Conservation (phyloP, 2,113 vertebrate genomes). For the Hippolais icterina region DNA sequence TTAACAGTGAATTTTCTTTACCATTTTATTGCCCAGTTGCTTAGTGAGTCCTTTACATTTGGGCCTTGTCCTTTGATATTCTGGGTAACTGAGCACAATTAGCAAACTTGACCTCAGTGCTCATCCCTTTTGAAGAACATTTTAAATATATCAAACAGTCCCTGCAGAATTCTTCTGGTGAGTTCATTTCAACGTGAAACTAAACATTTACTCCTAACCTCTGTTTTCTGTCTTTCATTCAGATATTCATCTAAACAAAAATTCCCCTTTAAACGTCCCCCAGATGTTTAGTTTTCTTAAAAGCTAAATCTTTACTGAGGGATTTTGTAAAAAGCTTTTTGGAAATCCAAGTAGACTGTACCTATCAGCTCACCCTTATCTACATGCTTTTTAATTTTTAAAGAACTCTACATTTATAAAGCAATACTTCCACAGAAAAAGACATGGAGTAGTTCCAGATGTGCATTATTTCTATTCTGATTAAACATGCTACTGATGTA, state of each 20-base stretch:
- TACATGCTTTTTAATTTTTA: background rate
- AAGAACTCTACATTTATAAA: conserved; percentile 6
- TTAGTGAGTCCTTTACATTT: background rate
- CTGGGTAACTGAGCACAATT: background rate
- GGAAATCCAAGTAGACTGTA: background rate
- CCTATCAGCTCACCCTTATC: conserved; percentile 8
- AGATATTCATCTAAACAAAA: conserved; percentile 45
- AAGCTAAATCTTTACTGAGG: background rate
- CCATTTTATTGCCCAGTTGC: background rate
- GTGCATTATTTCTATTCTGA: conserved; percentile 3
- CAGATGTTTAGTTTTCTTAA: conserved; percentile 27
- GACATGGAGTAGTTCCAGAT: conserved; percentile 31
- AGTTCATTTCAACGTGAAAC: background rate
- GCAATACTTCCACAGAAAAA: background rate
- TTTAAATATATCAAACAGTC: background rate
- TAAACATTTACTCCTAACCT: conserved; percentile 14
- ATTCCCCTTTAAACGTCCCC: background rate
- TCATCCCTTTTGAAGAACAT: background rate
- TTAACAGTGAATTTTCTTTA: background rate
- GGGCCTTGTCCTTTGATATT: background rate
- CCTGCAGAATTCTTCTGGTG: background rate
- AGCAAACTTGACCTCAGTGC: background rate
- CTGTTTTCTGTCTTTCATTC: conserved; percentile 22
- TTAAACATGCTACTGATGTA: conserved; percentile 15
- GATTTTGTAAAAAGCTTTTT: conserved; percentile 25